A percentile compares a stretch with the other conserved stretches of the same genome.
Evolutionary conservation across 2,888 invertebrate species (phyloP).

Genomic region (Acanthococcus lagerstroemiae): DNA sequence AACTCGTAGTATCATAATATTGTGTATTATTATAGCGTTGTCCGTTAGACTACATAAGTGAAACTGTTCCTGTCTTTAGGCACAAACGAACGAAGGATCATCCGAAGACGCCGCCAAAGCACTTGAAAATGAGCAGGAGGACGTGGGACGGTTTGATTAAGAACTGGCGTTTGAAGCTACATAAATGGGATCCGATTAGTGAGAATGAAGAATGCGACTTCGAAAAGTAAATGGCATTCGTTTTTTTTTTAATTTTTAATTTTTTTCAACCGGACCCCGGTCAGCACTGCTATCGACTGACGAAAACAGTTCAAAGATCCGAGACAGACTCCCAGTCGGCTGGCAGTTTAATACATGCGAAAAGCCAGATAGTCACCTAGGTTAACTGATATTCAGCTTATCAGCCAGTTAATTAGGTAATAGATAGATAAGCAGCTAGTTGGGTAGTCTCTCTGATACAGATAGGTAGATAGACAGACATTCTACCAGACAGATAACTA

Average conservation of each 20-base stretch:
- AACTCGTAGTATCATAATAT: not conserved
- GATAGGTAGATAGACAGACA: too few species aligned
- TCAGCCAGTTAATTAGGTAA: too few species aligned
- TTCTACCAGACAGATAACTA: too few species aligned
- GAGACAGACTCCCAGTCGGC: too few species aligned
- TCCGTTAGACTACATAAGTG: too few species aligned
- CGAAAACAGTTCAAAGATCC: too few species aligned
- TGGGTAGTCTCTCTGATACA: too few species aligned
- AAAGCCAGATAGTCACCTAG: too few species aligned
- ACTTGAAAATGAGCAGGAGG: conserved; percentile 74
- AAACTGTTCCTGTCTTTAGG: conserved; percentile 33
- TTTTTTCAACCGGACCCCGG: not conserved
- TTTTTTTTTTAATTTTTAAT: not conserved
- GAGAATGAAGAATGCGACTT: conserved; percentile 33
- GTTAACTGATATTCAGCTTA: too few species aligned
- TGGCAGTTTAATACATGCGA: too few species aligned
- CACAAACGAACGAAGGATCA: conserved; percentile 56
- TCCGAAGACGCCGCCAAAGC: conserved; percentile 84
- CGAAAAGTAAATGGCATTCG: not conserved
- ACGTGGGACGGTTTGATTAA: conserved; percentile 85
- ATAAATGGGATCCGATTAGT: conserved; percentile 56
- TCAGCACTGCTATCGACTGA: not conserved
- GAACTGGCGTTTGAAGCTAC: conserved; percentile 76
- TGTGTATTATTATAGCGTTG: too few species aligned
- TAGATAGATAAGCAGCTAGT: too few species aligned